These are phyloP conservation scores for Thermophis baileyi DNA, from an alignment of 2,113 vertebrate genomes.

Conservation along the genomic window DNA sequence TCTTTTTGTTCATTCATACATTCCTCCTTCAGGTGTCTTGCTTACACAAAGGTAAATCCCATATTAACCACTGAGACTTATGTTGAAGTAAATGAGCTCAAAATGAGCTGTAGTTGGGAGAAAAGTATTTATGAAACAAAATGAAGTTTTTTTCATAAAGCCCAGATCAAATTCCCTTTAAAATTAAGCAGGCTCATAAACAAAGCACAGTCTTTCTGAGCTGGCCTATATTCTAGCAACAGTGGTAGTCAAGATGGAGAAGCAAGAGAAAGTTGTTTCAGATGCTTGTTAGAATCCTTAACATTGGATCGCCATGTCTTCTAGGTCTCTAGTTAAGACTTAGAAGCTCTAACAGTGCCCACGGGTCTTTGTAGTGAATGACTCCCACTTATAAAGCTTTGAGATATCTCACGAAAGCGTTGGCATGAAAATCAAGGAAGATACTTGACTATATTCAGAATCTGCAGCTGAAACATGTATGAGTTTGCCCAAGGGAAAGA, in stretches of 20 bases:
- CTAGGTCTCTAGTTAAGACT: neutral
- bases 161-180: neutral
- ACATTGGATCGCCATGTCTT: neutral
- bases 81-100: neutral
- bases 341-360: neutral
- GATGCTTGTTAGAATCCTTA: neutral
- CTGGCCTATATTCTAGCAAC: neutral
- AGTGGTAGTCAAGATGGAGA: neutral
- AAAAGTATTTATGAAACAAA: neutral
- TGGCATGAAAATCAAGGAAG: neutral
- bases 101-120: neutral
- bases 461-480: neutral
- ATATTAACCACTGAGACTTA: neutral
- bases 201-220: neutral
- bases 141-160: neutral
- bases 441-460: neutral
- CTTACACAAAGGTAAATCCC: neutral
- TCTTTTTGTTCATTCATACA: neutral
- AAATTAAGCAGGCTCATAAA: neutral
- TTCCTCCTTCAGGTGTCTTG: neutral
- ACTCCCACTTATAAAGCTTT: neutral
- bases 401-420: neutral
- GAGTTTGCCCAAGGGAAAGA: no score
- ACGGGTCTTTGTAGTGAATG: no score
- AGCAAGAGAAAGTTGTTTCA: neutral